Percentiles rank a stretch among this genome's conserved stretches.
These are phyloP conservation scores for Reticulitermes speratus DNA, from an alignment of 1,140 invertebrate genomes.

Conservation along the genomic window DNA sequence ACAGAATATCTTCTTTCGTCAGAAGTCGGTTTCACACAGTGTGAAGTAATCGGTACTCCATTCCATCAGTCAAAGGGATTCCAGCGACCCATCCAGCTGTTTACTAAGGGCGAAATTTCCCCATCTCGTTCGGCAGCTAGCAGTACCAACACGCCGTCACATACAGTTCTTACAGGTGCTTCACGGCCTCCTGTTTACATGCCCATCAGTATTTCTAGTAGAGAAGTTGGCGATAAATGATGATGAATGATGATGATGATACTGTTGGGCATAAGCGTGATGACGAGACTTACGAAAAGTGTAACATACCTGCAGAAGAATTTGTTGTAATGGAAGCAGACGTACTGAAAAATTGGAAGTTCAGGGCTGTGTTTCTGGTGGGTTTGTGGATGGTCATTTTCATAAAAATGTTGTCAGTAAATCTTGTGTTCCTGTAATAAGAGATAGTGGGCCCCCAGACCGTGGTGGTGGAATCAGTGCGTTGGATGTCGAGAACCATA, in stretches of 20 bases:
- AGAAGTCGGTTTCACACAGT: conserved; percentile 88
- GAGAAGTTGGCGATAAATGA: conserved; percentile 3
- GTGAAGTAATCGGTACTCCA: conserved; percentile 80
- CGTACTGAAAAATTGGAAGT: not conserved
- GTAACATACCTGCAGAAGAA: not conserved
- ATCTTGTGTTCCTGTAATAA: not conserved
- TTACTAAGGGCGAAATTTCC: conserved; percentile 68
- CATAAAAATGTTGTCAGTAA: not conserved
- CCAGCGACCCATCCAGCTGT: conserved; percentile 82
- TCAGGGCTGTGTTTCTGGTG: not conserved
- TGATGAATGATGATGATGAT: not conserved
- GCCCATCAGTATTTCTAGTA: not conserved
- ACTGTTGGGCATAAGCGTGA: not conserved
- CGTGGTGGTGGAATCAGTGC: not conserved
- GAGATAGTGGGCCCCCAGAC: not conserved
- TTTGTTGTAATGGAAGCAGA: not conserved
- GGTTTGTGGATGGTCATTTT: not conserved
- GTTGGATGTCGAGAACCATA: not conserved
- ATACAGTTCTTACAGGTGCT: not conserved
- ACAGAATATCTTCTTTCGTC: conserved; percentile 85
- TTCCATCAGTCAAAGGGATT: conserved; percentile 87
- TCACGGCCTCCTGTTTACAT: conserved; percentile 24
- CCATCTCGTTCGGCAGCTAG: conserved; percentile 42
- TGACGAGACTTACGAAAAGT: not conserved
- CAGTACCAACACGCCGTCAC: conserved; percentile 32